Evolutionary conservation across 2,113 vertebrate species (phyloP).

Genomic region (Menura novaehollandiae): DNA sequence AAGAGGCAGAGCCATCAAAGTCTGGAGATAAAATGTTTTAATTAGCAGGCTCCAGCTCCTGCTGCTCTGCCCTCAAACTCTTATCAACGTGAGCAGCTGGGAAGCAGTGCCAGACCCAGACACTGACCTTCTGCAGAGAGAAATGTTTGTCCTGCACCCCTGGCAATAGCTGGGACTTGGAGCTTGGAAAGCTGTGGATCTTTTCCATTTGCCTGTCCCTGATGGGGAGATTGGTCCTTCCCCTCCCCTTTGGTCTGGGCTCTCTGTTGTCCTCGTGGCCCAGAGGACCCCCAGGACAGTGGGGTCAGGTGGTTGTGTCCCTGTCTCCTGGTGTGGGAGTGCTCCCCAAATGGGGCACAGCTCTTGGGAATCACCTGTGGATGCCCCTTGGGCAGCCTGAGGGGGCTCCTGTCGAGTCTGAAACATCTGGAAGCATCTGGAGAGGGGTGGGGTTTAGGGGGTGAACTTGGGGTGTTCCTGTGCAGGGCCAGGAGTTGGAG

Average conservation of each 20-base stretch:
- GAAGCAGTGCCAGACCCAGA: not conserved
- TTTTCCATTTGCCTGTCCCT: not conserved
- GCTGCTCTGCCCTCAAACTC: not conserved
- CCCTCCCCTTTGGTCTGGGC: not conserved
- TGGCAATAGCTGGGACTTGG: no score
- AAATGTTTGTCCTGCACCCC: not conserved
- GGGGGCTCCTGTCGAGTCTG: not conserved
- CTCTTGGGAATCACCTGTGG: not conserved
- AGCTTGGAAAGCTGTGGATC: not conserved
- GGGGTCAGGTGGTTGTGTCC: not conserved
- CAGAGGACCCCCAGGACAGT: not conserved
- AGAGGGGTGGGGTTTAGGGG: not conserved
- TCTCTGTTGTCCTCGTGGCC: accelerated
- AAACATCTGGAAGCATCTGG: not conserved
- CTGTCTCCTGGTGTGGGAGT: not conserved
- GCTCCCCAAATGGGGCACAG: not conserved
- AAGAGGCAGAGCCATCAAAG: not conserved
- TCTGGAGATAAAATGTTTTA: not conserved
- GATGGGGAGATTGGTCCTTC: not conserved
- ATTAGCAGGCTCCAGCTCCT: not conserved
- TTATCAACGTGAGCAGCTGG: not conserved
- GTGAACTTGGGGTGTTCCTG: not conserved
- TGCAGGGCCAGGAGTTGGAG: not conserved
- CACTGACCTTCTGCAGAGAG: not conserved
- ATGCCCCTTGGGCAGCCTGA: no score